These are phyloP conservation scores for Perca schrenkii DNA, from an alignment of 2,113 vertebrate species.

Conservation along the genomic window DNA sequence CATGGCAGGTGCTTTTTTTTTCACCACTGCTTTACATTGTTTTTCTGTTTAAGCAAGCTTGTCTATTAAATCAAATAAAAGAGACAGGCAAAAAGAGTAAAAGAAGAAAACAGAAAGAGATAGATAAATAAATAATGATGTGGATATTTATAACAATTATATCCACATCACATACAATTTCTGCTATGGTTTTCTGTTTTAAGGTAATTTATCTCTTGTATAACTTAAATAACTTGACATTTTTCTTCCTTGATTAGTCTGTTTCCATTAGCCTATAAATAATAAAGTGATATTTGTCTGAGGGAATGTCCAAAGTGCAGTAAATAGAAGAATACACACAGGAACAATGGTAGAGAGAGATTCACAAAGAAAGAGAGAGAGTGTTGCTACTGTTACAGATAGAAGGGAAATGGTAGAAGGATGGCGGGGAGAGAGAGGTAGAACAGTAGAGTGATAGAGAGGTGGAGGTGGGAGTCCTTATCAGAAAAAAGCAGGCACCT, in stretches of 20 bases:
- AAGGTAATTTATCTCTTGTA: not conserved
- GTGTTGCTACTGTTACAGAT: constrained; percentile 21
- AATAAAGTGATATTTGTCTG: not conserved
- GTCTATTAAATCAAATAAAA: not conserved
- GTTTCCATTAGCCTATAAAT: not conserved
- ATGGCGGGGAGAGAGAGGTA: constrained; percentile 57
- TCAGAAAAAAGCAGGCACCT: constrained; percentile 78
- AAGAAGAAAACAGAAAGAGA: not conserved
- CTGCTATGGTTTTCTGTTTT: not conserved
- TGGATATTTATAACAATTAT: too few species aligned
- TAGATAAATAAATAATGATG: too few species aligned
- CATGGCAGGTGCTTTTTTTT: constrained; percentile 1
- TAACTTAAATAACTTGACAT: not conserved
- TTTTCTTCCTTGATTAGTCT: not conserved
- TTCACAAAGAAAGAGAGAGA: constrained; percentile 26
- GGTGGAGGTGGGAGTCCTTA: constrained; percentile 81
- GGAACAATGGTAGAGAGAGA: not conserved
- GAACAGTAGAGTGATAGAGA: constrained; percentile 74
- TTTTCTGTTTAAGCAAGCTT: not conserved
- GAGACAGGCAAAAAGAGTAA: not conserved
- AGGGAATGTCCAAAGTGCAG: not conserved
- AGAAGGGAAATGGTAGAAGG: constrained; percentile 38
- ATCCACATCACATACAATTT: too few species aligned
- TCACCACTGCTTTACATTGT: not conserved
- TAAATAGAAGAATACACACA: constrained; percentile 5